phyloP scores from a whole-genome alignment of 2,888 invertebrate genomes.

The Pegoplata infirma region DNA sequence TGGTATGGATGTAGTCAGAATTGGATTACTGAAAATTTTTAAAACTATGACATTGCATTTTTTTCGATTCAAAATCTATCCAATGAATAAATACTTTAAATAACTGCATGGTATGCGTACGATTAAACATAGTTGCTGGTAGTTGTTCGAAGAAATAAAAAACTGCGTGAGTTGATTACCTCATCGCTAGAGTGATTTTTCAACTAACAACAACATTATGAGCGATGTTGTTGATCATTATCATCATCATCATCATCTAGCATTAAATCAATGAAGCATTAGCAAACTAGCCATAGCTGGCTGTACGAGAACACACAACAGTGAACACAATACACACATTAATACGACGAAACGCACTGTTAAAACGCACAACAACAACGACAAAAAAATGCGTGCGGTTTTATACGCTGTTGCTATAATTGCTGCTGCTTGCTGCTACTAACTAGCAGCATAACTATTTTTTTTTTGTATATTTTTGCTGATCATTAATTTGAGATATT shows the following conservation, averaged over 20 bases:
- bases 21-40: too few species aligned
- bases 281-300: slow-evolving; percentile 2
- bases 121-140: slow-evolving; percentile 13
- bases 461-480: too few species aligned
- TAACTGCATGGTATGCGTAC: too few species aligned
- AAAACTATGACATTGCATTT: too few species aligned
- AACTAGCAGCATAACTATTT: slow-evolving; percentile 1
- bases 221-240: slow-evolving; percentile 11
- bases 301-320: slow-evolving; percentile 9
- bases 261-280: slow-evolving; percentile 36
- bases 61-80: too few species aligned
- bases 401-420: too few species aligned
- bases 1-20: too few species aligned
- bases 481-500: too few species aligned
- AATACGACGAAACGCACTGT: slow-evolving; percentile 46
- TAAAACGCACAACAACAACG: slow-evolving; percentile 5
- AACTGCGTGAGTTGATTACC: slow-evolving; percentile 62
- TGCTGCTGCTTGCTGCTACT: background rate
- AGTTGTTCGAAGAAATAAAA: slow-evolving; percentile 24
- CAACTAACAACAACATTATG: slow-evolving; percentile 32
- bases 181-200: slow-evolving; percentile 53
- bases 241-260: slow-evolving; percentile 24
- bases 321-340: slow-evolving; percentile 3
- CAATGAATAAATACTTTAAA: too few species aligned
- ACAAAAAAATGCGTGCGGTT: slow-evolving; percentile 45